These are phyloP conservation scores for Cottoperca gobio DNA, from an alignment of 2,797 vertebrate genomes.

Conservation along the genomic window DNA sequence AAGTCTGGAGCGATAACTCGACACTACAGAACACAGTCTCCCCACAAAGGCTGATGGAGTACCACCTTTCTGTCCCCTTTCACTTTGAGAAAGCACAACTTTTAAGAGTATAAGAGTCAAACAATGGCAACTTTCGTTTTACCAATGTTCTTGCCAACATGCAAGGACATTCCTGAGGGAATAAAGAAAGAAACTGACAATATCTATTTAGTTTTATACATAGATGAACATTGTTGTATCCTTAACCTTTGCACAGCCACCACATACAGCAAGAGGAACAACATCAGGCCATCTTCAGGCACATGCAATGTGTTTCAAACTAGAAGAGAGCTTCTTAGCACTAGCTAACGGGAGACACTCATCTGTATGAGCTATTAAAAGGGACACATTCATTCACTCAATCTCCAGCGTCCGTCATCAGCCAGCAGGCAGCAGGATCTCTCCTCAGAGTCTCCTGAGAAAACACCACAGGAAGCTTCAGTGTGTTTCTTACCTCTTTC, in stretches of 20 bases:
- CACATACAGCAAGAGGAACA: background rate
- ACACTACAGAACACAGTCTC: conserved; percentile 21
- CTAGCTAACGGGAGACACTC: conserved; percentile 2
- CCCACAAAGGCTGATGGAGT: background rate
- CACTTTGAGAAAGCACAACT: background rate
- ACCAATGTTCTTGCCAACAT: background rate
- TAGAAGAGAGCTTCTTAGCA: background rate
- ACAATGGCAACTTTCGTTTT: background rate
- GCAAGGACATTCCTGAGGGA: background rate
- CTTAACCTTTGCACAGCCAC: too few relatives aligned
- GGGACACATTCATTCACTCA: conserved; percentile 11
- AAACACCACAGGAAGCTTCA: background rate
- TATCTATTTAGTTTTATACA: background rate
- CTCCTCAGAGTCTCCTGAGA: background rate
- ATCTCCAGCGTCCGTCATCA: conserved; percentile 4
- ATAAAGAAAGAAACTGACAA: background rate
- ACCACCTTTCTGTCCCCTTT: background rate
- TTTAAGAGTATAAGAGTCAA: background rate
- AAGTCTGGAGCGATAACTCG: conserved; percentile 10
- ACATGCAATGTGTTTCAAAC: background rate
- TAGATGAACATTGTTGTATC: background rate
- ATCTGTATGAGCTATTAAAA: conserved; percentile 12
- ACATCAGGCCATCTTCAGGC: background rate
- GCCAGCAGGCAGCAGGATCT: background rate
- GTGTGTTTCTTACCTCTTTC: conserved; percentile 91